phyloP scores from a whole-genome alignment of 2,888 invertebrate genomes.

The Heliconius cydno region DNA sequence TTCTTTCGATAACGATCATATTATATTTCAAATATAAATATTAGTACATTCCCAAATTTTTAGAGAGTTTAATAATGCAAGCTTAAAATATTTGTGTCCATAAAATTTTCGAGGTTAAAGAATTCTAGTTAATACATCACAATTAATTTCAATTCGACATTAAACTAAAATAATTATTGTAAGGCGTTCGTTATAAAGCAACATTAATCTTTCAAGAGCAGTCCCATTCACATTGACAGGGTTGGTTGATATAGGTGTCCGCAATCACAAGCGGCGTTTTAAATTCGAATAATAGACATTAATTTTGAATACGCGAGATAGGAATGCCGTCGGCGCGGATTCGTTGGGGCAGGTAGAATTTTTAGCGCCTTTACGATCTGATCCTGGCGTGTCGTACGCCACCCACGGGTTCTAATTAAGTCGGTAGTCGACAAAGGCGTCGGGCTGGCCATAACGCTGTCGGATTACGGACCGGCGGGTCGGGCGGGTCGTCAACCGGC shows the following conservation, averaged over 20 bases:
- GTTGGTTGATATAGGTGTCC: constrained; percentile 42
- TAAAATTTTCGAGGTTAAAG: constrained; percentile 81
- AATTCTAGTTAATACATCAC: constrained; percentile 66
- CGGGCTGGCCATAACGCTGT: constrained; percentile 77
- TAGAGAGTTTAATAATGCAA: constrained; percentile 68
- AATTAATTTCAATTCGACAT: constrained; percentile 69
- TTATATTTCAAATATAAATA: background rate
- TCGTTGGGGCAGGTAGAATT: constrained; percentile 76
- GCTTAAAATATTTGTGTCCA: constrained; percentile 76
- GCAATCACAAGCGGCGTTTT: constrained; percentile 48
- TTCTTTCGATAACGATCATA: background rate
- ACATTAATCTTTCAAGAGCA: constrained; percentile 38
- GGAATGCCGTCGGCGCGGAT: constrained; percentile 75
- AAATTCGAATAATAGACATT: constrained; percentile 74
- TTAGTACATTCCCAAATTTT: constrained; percentile 49
- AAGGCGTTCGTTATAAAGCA: constrained; percentile 49
- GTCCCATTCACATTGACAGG: constrained; percentile 39
- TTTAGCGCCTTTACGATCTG: constrained; percentile 82
- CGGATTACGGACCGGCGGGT: constrained; percentile 76
- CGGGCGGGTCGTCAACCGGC: constrained; percentile 78
- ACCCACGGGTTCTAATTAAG: constrained; percentile 81
- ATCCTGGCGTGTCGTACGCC: constrained; percentile 81
- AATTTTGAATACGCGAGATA: constrained; percentile 77
- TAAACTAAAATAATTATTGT: constrained; percentile 48
- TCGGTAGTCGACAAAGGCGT: constrained; percentile 80